Evolutionary conservation across 2,797 vertebrate species (phyloP), one percentile per base, ranked within the genome.

Genomic region (Enoplosus armatus): DNA sequence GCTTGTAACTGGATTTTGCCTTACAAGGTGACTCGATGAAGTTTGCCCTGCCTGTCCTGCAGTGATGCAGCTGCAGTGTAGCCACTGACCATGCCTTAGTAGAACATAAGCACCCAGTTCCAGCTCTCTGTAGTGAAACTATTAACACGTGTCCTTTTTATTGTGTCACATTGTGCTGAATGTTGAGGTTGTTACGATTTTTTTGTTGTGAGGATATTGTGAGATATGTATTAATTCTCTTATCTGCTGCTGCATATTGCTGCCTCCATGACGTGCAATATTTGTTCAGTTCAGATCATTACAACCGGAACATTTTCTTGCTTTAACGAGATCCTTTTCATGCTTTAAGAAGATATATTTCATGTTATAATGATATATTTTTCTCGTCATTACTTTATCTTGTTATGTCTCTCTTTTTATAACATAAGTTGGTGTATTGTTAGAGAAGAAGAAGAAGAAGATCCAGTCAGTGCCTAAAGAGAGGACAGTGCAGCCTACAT

Each of bases 1-100:
- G 73, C 74, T 83, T 65, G 60, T 14, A 22, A 31, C 33, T 75
- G 35, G 37, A 59, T 48, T 37, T 59, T 75, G 79, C 75, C 82
- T 87, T 77, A 59, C 16, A 20, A 24, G n/a, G 18, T 65, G 75
- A 61, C 35, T 43, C 6, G 43, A 73, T 73, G 77, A 77, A 55
- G 75, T 72, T n/a, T 26, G 43, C 26, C 31, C 10, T 15, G 35
- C 20, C n/a, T 43, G 50, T 64, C 16, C n/a, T 20, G 60, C 62
- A 41, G 69, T 26, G 7, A 29, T 48, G 39, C 41, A 61, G 76
- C 47, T 37, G 56, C 35, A 33, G 51, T 43, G 41, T 5, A 60
- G n/a, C 22, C 20, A 6, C 48, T 72, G 60, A 50, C 35, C 27
- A 60, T 26, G 81, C 82, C 79, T 81, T 79, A 72, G 75, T 41